Percentiles rank a stretch among this genome's conserved stretches.
These are phyloP conservation scores for Mirounga angustirostris DNA, from an alignment of 2,113 vertebrate genomes.

Conservation along the genomic window DNA sequence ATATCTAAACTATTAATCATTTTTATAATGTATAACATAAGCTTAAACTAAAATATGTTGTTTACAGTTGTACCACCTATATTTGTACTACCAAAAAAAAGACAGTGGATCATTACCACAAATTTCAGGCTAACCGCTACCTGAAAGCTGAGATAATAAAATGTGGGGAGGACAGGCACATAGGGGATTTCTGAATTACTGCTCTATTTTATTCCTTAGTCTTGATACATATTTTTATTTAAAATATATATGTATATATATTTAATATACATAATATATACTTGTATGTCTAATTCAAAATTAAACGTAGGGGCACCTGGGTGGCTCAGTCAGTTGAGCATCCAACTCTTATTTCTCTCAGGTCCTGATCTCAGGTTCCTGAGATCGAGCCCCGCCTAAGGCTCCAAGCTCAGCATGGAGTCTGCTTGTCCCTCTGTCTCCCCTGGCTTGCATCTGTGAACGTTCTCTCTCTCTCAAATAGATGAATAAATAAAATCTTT, in stretches of 20 bases:
- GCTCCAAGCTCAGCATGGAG: not conserved
- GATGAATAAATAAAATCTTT: not conserved
- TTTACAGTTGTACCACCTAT: not conserved
- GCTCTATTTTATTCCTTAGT: not conserved
- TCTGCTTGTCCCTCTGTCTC: not conserved
- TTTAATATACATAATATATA: not conserved
- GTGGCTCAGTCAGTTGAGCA: not conserved
- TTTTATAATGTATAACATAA: not conserved
- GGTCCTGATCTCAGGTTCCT: not conserved
- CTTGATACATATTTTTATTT: not conserved
- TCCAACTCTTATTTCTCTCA: not conserved
- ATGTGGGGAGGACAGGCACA: not conserved
- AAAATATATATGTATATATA: not conserved
- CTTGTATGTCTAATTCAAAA: not conserved
- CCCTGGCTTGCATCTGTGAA: not conserved
- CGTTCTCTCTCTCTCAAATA: not conserved
- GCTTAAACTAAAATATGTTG: not conserved
- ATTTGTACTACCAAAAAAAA: not conserved
- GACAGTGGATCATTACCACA: not conserved
- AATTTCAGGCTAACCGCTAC: not conserved
- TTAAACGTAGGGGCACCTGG: not conserved
- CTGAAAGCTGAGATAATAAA: not conserved
- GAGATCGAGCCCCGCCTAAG: not conserved
- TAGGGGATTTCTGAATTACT: not conserved
- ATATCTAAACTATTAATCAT: not conserved